Evolutionary conservation across 2,888 invertebrate species (phyloP).

Genomic region (Agrotis puta): DNA sequence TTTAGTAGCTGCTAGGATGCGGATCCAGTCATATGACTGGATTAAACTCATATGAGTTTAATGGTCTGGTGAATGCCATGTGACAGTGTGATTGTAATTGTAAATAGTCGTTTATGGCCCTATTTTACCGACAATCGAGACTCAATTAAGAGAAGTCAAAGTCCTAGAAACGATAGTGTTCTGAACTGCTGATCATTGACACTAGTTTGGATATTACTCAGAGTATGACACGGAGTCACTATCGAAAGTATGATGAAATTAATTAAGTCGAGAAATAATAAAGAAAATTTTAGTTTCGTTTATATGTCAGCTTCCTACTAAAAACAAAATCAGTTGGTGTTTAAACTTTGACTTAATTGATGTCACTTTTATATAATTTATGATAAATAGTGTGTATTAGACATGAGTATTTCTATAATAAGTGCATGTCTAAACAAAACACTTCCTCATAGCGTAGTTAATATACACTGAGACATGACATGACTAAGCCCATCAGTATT

Average conservation of each 20-base stretch:
- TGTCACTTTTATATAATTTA: not conserved
- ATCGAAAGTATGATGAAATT: constrained; percentile 50
- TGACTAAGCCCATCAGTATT: constrained; percentile 56
- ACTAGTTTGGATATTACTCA: constrained; percentile 55
- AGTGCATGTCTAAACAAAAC: constrained; percentile 16
- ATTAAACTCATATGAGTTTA: no score
- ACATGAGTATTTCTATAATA: constrained; percentile 5
- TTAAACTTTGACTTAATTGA: not conserved
- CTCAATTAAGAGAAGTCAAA: constrained; percentile 64
- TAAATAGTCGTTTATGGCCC: constrained; percentile 57
- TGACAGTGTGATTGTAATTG: constrained; percentile 53
- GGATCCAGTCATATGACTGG: constrained; percentile 44
- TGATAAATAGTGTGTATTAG: not conserved
- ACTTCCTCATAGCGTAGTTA: constrained; percentile 46
- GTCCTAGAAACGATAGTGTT: constrained; percentile 58
- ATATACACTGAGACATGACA: constrained; percentile 43
- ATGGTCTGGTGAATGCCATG: constrained; percentile 56
- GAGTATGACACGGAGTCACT: constrained; percentile 28
- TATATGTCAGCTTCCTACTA: constrained; percentile 4
- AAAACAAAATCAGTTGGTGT: constrained; percentile 7
- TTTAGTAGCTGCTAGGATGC: constrained; percentile 45
- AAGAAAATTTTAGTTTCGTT: constrained; percentile 18
- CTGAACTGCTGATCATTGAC: constrained; percentile 63
- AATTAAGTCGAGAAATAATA: constrained; percentile 50
- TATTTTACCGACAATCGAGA: constrained; percentile 58